phyloP scores from a whole-genome alignment of 2,888 invertebrate species.

The Watsonalla binaria region DNA sequence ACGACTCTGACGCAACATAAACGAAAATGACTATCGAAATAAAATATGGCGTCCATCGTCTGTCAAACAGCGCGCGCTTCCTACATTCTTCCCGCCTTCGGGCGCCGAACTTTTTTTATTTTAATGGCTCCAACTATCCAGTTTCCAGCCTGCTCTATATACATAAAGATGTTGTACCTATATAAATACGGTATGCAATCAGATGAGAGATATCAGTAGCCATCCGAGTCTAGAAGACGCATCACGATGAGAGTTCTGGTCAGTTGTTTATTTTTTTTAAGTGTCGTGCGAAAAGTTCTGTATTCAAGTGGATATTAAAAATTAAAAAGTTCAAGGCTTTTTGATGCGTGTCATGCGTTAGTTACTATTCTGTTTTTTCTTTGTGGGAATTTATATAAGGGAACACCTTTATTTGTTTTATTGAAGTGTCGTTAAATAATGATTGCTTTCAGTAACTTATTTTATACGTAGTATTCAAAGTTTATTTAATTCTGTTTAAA shows the following conservation, averaged over 20 bases:
- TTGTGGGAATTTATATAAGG: too few relatives aligned
- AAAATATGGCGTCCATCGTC: constrained; percentile 35
- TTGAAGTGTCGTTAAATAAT: too few relatives aligned
- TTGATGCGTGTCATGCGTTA: background rate
- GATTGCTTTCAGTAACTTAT: too few relatives aligned
- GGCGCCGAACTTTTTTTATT: constrained; percentile 24
- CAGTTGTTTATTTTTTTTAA: constrained; percentile 28
- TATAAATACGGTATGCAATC: constrained; percentile 55
- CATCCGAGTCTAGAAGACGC: constrained; percentile 41
- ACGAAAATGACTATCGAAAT: constrained; percentile 23
- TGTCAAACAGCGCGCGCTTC: constrained; percentile 61
- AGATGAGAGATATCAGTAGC: constrained; percentile 59
- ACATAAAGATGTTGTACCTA: constrained; percentile 28
- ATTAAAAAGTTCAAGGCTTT: background rate
- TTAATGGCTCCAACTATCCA: constrained; percentile 28
- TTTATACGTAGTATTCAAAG: too few relatives aligned
- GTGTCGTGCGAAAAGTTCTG: background rate
- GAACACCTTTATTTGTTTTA: too few relatives aligned
- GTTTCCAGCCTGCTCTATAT: constrained; percentile 43
- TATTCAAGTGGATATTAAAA: background rate
- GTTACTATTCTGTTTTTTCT: too few relatives aligned
- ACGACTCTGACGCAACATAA: constrained; percentile 3
- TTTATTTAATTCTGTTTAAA: too few relatives aligned
- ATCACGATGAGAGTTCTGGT: constrained; percentile 72
- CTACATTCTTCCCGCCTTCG: constrained; percentile 64